Base-by-base conservation (phyloP, 1,140 invertebrate genomes). In the Eufriesea mexicana region DNA sequence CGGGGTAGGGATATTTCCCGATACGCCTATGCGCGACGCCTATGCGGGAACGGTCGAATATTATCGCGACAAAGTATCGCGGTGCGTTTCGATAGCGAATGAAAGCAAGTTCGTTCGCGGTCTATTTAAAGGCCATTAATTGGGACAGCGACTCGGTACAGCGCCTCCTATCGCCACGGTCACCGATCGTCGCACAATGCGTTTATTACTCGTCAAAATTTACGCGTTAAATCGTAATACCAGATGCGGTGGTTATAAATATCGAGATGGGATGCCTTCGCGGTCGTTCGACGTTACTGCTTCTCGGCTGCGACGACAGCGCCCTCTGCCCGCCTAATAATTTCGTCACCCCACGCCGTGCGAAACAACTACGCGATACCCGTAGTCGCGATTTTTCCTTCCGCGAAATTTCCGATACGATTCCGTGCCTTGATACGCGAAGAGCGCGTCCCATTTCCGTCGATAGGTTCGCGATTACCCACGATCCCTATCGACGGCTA, bases 111-210 rank as follows among this genome's bases (percentile, higher is more conserved):
- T 73, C 8, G 8, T 20, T n/a, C 0, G 28, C 4, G 59, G 14
- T 49, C 74, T 76, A 76, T 76, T 76, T 76, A 64, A 76, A 64
- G 47, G 8, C 28, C 5, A 59, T 64, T 76, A 76, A 76, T 76
- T 64, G 74, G 74, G 47, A 42, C 74, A 51, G 0, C 59, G 28
- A 14, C 4, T 23, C 18, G 54, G 54, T 42, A 42, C 0, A 12
- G 20, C 23, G 42, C 10, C 64, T 14, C 7, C 45, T 14, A 49
- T 55, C 54, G 51, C 20, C 47, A 51, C 49, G 67, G 49, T 51
- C 49, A 55, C 35, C 0, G 72, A 59, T 47, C 57, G 72, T 25
- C 23, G 42, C 57, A n/a, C 51, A 1, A 20, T 10, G 55, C 55
- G 45, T 61, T 16, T 16, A 10, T 75, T 28, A 25, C 59, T 49